Conservation (phyloP, 2,113 vertebrate genomes). For the Passerina amoena region DNA sequence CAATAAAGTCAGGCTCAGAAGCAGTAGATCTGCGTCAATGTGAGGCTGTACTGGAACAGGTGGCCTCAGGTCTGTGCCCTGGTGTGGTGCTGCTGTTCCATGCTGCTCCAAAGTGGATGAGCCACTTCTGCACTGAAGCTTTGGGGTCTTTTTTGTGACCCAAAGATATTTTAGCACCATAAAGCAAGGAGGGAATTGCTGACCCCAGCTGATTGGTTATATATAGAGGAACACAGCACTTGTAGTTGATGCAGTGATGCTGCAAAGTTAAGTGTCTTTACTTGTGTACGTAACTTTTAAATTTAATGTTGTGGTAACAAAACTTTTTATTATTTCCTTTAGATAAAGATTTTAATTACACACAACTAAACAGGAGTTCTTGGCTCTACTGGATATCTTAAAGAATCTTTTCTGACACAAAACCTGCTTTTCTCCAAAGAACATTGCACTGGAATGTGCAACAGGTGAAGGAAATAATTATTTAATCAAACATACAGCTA, state of each 20-base stretch:
- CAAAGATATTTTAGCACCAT: background rate
- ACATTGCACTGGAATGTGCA: constrained; percentile 11
- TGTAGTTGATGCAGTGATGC: background rate
- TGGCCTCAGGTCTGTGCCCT: background rate
- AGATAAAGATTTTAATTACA: background rate
- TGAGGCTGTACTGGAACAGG: background rate
- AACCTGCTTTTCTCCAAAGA: background rate
- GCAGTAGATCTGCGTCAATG: background rate
- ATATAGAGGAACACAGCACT: background rate
- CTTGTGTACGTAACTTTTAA: fast-evolving
- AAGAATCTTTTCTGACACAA: background rate
- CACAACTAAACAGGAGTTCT: background rate
- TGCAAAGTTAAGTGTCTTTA: background rate
- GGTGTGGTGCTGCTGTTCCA: background rate
- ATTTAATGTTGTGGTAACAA: background rate
- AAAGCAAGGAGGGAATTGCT: background rate
- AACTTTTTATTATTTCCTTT: background rate
- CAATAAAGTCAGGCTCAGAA: background rate
- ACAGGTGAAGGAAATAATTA: constrained; percentile 28
- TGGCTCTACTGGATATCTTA: background rate
- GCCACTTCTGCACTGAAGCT: fast-evolving
- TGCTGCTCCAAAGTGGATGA: background rate
- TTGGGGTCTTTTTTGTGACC: background rate
- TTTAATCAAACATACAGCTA: constrained; percentile 51
- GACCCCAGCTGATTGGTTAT: fast-evolving